Evolutionary conservation across 2,888 invertebrate genomes (phyloP), one percentile per base, ranked within the genome.

Genomic region (Arctia plantaginis): DNA sequence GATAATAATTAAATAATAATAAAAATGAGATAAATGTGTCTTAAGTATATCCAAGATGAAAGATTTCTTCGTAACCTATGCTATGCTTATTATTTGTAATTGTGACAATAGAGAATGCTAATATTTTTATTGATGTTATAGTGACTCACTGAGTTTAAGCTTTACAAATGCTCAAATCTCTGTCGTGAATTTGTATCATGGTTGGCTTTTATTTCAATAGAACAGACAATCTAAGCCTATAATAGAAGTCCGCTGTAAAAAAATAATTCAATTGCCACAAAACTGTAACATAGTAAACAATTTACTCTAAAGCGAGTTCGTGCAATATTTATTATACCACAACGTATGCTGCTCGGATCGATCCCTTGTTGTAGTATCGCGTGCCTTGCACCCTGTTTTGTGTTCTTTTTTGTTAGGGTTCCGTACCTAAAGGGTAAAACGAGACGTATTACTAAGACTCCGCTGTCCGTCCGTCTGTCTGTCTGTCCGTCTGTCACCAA

Each of bases 301-400:
- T 12, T 66, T 8, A 41, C 27, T 41, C 41, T 27, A 13, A 30
- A 66, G 27, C 8, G 27, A 30, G 44, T 66, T 44, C 72, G 72
- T 83, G 76, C 55, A 74, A 44, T 39, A 68, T 84, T 80, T 82
- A 82, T 69, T 71, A 75, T 51, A 72, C 65, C 65, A 73, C 75
- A 71, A 79, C 75, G 69, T 73, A 70, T 70, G 76, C 73, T 39
- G 15, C 67, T 73, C 39, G 55, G 69, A 79, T 81, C 70, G 75
- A 77, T 80, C 79, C 72, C 78, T 81, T 75, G 77, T 76, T 78
- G 75, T 67, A 35, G 71, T 67, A 79, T 84, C 67, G 83, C 84
- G 77, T 84, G 72, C 23, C 23, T 62, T 64, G 41, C 74, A 67
- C 69, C 66, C 66, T 66, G 64, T 39, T 51, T n/a, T n/a, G n/a